Evolutionary conservation across 2,797 vertebrate genomes (phyloP).

Genomic region (Cyclura pinguis): DNA sequence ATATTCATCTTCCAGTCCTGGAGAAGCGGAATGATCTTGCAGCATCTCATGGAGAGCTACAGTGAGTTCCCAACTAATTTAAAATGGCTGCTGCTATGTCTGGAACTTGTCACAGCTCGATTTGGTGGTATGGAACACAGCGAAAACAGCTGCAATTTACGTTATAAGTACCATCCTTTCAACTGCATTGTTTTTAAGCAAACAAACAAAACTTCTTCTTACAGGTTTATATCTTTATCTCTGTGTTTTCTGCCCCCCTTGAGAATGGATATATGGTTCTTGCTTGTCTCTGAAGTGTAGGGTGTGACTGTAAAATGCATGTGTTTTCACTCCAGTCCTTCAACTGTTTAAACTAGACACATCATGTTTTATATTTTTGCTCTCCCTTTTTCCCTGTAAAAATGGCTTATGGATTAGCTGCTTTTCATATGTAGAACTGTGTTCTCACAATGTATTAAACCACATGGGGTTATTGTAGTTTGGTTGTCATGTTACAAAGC

Average conservation of each 20-base stretch:
- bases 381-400: not conserved
- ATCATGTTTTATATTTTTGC: no score
- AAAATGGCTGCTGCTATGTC: not conserved
- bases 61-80: not conserved
- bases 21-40: not conserved
- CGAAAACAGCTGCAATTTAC: not conserved
- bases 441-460: not conserved
- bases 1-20: not conserved
- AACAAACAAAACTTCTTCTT: no score
- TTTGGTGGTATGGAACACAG: not conserved
- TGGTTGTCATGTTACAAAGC: no score
- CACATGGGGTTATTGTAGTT: not conserved
- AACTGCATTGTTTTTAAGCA: not conserved
- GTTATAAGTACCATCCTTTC: not conserved
- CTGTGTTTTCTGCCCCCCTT: not conserved
- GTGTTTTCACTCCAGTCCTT: not conserved
- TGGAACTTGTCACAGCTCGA: not conserved
- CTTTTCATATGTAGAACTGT: not conserved
- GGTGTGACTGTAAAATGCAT: not conserved
- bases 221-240: not conserved
- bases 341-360: not conserved
- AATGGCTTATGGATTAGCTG: not conserved
- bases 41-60: not conserved
- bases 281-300: not conserved
- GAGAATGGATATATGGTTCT: not conserved